Percentiles rank a stretch among this genome's conserved stretches.
phyloP scores from a whole-genome alignment of 2,888 invertebrate species.

The Micoletzkya japonica region DNA sequence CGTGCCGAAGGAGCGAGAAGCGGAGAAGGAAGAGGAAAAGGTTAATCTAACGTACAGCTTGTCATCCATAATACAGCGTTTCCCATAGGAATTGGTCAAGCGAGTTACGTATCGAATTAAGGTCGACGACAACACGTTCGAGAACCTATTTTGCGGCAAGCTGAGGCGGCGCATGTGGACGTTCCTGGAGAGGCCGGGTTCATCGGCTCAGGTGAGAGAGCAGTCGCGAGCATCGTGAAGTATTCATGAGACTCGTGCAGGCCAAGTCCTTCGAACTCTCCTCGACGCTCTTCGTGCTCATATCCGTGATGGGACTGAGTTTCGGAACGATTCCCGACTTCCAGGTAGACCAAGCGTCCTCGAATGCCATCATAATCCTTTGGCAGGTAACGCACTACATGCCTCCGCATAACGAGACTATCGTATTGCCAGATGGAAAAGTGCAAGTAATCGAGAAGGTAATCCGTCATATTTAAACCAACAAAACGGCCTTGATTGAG shows the following conservation, averaged over 20 bases:
- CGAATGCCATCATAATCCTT: background rate
- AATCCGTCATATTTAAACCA: too few species aligned
- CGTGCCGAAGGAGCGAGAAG: slow-evolving; percentile 51
- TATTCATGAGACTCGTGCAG: slow-evolving; percentile 36
- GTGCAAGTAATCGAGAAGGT: slow-evolving; percentile 50
- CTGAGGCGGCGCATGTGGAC: slow-evolving; percentile 62
- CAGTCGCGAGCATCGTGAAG: background rate
- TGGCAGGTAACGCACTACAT: slow-evolving; percentile 53
- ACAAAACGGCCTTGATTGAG: too few species aligned
- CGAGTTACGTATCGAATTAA: slow-evolving; percentile 27
- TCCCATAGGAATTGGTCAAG: background rate
- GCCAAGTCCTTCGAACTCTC: slow-evolving; percentile 61
- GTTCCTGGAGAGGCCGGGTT: slow-evolving; percentile 56
- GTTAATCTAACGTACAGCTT: slow-evolving; percentile 27
- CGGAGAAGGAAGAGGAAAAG: slow-evolving; percentile 58
- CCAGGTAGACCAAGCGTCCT: slow-evolving; percentile 41
- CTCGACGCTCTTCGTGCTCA: slow-evolving; percentile 61
- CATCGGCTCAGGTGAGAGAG: slow-evolving; percentile 37
- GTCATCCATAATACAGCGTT: background rate
- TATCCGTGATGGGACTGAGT: slow-evolving; percentile 61
- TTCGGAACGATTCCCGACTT: slow-evolving; percentile 64
- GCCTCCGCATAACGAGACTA: slow-evolving; percentile 57
- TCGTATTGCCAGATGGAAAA: slow-evolving; percentile 57
- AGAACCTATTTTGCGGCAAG: slow-evolving; percentile 59
- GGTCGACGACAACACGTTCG: slow-evolving; percentile 63